Conservation (phyloP, 2,113 vertebrate genomes). For the Nyctibius bracteatus region DNA sequence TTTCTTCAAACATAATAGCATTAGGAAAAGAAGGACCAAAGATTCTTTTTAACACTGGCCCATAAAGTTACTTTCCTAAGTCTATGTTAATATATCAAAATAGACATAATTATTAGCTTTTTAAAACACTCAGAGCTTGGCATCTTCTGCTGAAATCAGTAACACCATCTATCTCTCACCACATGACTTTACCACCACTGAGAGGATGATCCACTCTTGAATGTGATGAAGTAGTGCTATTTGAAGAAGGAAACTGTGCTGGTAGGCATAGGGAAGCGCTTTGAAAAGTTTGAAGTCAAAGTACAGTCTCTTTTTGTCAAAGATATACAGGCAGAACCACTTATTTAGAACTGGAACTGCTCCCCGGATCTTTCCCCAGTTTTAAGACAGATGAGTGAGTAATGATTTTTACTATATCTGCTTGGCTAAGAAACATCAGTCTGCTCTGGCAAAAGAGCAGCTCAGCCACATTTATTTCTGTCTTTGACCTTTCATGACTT, state of each 20-base stretch:
- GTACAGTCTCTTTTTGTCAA: neutral
- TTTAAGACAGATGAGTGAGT: neutral
- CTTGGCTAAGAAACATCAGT: neutral
- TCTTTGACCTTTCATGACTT: neutral
- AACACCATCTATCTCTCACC: neutral
- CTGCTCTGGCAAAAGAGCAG: neutral
- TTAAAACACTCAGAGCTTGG: neutral
- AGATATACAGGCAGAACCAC: neutral
- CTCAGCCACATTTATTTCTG: neutral
- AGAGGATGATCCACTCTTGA: neutral
- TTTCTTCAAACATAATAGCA: neutral
- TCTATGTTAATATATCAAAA: neutral
- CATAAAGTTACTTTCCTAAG: neutral
- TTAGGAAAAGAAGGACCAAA: neutral
- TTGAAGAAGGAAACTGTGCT: neutral
- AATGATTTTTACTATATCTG: neutral
- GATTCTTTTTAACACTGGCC: neutral
- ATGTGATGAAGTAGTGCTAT: neutral
- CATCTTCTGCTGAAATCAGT: conserved; percentile 8
- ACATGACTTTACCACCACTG: neutral
- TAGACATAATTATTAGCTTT: neutral
- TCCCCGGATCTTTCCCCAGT: neutral
- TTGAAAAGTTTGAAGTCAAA: conserved; percentile 8
- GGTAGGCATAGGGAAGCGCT: neutral
- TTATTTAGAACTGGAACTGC: neutral